phyloP scores from a whole-genome alignment of 1,140 invertebrate genomes.

The Hyposmocoma kahamanoa region DNA sequence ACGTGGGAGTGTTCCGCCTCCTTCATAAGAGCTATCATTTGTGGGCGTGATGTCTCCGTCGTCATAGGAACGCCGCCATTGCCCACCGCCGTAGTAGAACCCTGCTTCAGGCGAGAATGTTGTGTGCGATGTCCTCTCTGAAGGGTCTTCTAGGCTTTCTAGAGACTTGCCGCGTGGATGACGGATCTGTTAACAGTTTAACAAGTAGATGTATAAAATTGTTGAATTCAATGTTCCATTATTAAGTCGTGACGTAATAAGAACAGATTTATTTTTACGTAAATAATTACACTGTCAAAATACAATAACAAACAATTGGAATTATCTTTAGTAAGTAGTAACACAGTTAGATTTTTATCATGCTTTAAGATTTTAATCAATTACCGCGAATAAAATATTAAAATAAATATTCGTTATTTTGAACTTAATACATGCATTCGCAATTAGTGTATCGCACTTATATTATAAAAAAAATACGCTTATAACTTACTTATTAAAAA shows the following conservation, averaged over 20 bases:
- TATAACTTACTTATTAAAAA: no score
- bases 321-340: not conserved
- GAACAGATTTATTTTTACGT: not conserved
- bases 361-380: no score
- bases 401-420: no score
- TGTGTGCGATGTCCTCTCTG: constrained; percentile 76
- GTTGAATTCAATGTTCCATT: not conserved
- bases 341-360: not conserved
- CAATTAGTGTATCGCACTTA: no score
- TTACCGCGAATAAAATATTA: no score
- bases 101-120: constrained; percentile 76
- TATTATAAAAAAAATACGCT: no score
- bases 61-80: constrained; percentile 89
- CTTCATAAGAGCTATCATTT: constrained; percentile 83
- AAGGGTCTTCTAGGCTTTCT: constrained; percentile 84
- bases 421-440: no score
- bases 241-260: not conserved
- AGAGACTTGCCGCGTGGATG: constrained; percentile 87
- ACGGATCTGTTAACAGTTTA: constrained; percentile 74
- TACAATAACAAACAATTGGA: not conserved
- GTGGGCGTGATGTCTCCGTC: constrained; percentile 92
- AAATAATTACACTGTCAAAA: not conserved
- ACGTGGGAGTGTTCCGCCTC: constrained; percentile 88
- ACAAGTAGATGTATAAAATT: not conserved
- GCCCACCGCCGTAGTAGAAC: constrained; percentile 71